Percentiles rank a stretch among this genome's conserved stretches.
Conservation (phyloP, 2,113 vertebrate genomes). For the Taxidea taxus region DNA sequence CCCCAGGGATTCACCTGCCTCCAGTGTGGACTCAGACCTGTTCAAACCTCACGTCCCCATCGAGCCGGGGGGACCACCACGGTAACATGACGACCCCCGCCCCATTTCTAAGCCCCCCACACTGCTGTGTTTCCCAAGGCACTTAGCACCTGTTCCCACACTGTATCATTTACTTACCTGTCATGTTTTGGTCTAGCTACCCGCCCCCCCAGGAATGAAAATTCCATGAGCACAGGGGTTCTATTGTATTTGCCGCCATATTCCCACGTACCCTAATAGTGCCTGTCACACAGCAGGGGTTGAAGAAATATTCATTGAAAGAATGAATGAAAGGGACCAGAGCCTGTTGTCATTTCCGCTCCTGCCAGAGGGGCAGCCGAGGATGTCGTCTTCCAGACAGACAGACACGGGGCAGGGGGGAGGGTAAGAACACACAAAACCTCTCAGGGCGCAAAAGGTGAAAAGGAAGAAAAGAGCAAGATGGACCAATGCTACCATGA, state of each 20-base stretch:
- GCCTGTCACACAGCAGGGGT: not conserved
- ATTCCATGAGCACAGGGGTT: not conserved
- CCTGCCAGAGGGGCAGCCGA: not conserved
- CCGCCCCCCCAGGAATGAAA: not conserved
- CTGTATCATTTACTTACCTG: rapidly evolving
- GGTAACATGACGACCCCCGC: no score
- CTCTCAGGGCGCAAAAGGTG: not conserved
- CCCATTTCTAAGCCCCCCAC: rapidly evolving
- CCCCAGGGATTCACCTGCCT: not conserved
- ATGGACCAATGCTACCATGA: rapidly evolving
- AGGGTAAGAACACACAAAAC: not conserved
- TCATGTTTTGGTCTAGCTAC: not conserved
- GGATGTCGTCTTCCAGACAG: no score
- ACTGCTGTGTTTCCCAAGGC: not conserved
- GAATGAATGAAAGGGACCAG: not conserved
- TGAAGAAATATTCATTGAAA: not conserved
- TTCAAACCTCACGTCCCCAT: rapidly evolving
- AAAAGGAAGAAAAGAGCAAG: not conserved
- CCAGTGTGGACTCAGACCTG: not conserved
- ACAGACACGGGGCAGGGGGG: not conserved
- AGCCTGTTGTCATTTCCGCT: not conserved
- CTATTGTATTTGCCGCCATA: no score
- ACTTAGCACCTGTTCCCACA: not conserved
- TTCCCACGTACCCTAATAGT: not conserved
- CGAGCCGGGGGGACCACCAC: rapidly evolving